Evolutionary conservation across 2,113 vertebrate species (phyloP).

Genomic region (Kryptolebias marmoratus): DNA sequence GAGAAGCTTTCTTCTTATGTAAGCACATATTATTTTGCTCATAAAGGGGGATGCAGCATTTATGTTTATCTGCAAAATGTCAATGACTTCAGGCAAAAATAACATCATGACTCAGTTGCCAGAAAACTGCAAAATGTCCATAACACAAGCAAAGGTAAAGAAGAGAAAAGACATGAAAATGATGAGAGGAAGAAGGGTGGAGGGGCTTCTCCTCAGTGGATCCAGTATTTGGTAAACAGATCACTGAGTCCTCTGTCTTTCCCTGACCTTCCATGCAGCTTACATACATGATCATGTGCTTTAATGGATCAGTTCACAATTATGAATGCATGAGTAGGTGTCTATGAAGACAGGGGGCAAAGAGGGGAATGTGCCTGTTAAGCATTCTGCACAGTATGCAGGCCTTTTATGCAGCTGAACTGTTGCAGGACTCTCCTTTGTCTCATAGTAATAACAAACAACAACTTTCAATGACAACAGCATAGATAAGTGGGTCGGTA

Average conservation of each 20-base stretch:
- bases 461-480: neutral
- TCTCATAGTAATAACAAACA: neutral
- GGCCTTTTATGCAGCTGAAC: neutral
- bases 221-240: neutral
- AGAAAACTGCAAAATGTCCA: neutral
- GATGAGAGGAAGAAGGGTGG: no score
- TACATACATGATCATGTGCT: neutral
- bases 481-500: neutral
- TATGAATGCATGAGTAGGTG: constrained; percentile 23
- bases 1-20: neutral
- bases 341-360: neutral
- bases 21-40: neutral
- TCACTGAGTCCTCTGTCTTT: constrained; percentile 2
- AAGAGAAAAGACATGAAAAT: neutral
- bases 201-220: neutral
- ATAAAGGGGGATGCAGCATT: neutral
- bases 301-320: constrained; percentile 21
- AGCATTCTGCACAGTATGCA: constrained; percentile 11
- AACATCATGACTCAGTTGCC: neutral
- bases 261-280: neutral
- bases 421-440: constrained; percentile 26
- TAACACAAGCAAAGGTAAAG: neutral
- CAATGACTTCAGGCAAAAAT: constrained; percentile 8
- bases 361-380: constrained; percentile 34
- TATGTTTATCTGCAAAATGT: constrained; percentile 18